Conservation (phyloP, 2,797 vertebrate genomes). For the Coracias cyanogaster region DNA sequence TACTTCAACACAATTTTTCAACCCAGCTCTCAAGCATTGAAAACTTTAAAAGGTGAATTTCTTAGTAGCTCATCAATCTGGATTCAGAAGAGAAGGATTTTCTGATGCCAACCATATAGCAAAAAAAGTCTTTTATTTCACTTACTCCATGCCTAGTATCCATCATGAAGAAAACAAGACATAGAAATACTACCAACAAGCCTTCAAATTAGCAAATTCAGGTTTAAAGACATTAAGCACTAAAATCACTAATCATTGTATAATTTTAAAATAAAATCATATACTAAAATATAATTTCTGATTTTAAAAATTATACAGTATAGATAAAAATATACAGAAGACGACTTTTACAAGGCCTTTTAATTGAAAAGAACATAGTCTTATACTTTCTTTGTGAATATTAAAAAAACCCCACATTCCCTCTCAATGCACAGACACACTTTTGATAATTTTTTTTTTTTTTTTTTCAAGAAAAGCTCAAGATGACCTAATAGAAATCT, state of each 20-base stretch:
- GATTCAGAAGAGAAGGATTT: neutral
- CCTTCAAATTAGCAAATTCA: neutral
- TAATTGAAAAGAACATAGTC: neutral
- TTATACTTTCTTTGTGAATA: neutral
- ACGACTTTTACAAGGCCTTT: fast-evolving
- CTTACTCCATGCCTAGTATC: neutral
- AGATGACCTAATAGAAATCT: neutral
- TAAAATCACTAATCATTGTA: neutral
- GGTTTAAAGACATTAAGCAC: neutral
- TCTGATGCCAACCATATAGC: neutral
- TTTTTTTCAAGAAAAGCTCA: neutral
- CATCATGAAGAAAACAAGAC: neutral
- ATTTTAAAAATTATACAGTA: neutral
- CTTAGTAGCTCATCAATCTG: neutral
- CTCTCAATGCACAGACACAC: neutral
- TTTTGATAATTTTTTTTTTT: neutral
- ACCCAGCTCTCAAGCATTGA: neutral
- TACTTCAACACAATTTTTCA: neutral
- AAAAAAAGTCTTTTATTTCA: neutral
- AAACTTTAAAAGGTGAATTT: neutral
- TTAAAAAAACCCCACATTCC: neutral
- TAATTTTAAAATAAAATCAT: neutral
- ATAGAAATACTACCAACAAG: neutral
- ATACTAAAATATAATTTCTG: neutral
- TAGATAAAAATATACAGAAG: neutral